Base-by-base conservation (phyloP, 2,797 vertebrate genomes). In the Pseudomugil tenellus region DNA sequence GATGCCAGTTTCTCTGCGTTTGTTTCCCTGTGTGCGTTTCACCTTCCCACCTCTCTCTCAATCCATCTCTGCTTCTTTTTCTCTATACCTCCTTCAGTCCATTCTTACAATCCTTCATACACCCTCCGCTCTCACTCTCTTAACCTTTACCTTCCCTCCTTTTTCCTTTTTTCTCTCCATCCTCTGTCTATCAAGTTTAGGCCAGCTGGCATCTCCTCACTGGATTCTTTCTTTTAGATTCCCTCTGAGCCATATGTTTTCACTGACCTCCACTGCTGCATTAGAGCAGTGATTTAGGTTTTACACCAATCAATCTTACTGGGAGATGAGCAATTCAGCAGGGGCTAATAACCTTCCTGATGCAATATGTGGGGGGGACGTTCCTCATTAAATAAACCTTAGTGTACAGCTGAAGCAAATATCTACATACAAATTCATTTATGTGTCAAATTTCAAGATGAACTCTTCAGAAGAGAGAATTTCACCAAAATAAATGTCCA, bases 1-100 rank as follows among this genome's bases (percentile, higher is more conserved):
- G 84, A 89, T 89, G 87, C 84, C 87, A 87, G 75, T 88, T 84
- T 67, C 80, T 82, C 70, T 55, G 41, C 48, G 35, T 86, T 74
- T 84, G 66, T 82, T 83, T 84, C 72, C 51, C 74, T 78, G 67
- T 48, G 31, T 71, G 76, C 39, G 57, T 73, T 75, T 83, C 82
- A 87, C 79, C 82, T 79, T 66, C 63, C 72, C 72, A 69, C 78
- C 73, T 35, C 46, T 46, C 71, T 67, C 67, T 58, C 23, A 9
- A 3, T 60, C 52, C 69, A 25, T 77, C 58, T 52, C 25, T 52
- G 49, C 49, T 26, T 28, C 21, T 14, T 52, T 26, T 52, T 26
- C 25, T 16, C 25, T 16, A 5, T 16, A 1, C 25, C 49, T 52
- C 29, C 35, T 1, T 67, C 19, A n/a, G 10, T 68, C 26, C 63